phyloP scores from a whole-genome alignment of 2,113 vertebrate species.

The Rhinolophus ferrumequinum region DNA sequence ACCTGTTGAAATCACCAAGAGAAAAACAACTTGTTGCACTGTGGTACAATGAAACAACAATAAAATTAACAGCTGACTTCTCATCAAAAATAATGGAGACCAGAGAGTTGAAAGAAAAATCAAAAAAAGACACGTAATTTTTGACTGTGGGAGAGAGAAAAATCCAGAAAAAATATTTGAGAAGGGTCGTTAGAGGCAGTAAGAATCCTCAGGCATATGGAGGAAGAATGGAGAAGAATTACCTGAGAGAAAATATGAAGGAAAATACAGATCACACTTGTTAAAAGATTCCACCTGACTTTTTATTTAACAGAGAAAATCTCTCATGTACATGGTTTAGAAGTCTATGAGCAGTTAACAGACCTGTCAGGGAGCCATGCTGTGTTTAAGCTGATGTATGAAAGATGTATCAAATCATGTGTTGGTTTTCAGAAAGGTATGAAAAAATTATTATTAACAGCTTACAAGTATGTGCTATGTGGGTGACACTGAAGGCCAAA shows the following conservation, averaged over 20 bases:
- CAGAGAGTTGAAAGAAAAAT: not conserved
- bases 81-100: not conserved
- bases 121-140: not conserved
- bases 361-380: not conserved
- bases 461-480: not conserved
- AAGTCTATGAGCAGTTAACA: not conserved
- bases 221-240: not conserved
- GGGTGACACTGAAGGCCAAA: not conserved
- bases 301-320: not conserved
- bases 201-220: not conserved
- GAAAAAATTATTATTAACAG: conserved; percentile 15
- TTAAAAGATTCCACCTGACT: not conserved
- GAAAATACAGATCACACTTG: not conserved
- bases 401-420: not conserved
- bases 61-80: not conserved
- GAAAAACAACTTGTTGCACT: not conserved
- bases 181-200: not conserved
- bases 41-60: not conserved
- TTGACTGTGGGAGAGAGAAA: not conserved
- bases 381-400: not conserved
- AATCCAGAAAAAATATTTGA: not conserved
- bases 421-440: not conserved
- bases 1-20: not conserved
- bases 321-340: not conserved
- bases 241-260: not conserved